A percentile compares a stretch with the other conserved stretches of the same genome.
Evolutionary conservation across 30 jellyfish, hydroid and myxozoan species (phyloP).

Genomic region (Aurelia coerulea): DNA sequence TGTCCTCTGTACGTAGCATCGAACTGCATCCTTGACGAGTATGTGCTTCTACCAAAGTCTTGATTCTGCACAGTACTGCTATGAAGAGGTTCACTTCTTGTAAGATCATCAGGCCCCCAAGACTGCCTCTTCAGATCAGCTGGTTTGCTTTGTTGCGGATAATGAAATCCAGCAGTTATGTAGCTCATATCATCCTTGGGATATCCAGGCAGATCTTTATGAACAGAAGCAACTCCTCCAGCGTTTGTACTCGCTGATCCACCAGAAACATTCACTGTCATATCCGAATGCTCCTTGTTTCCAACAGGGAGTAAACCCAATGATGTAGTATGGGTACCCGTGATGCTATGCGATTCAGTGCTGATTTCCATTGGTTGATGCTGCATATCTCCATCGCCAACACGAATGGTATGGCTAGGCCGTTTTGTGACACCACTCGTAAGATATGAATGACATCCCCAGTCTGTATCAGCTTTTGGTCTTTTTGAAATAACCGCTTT

Average conservation of each 20-base stretch:
- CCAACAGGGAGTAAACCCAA: slow-evolving; percentile 12
- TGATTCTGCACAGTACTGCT: too few species aligned
- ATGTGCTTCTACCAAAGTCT: too few species aligned
- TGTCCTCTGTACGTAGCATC: slow-evolving; percentile 42
- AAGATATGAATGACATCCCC: too few species aligned
- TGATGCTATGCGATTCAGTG: neutral
- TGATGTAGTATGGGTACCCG: slow-evolving; percentile 17
- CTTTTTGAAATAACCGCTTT: too few species aligned
- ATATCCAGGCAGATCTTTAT: neutral
- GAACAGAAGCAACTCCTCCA: slow-evolving; percentile 25
- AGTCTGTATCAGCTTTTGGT: too few species aligned
- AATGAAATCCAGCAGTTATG: slow-evolving; percentile 11
- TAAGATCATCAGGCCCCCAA: too few species aligned
- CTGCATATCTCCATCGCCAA: too few species aligned
- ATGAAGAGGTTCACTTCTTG: too few species aligned
- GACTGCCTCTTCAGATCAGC: too few species aligned
- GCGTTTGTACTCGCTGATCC: neutral
- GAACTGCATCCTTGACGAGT: slow-evolving; percentile 4
- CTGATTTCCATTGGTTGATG: neutral
- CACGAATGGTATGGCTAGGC: too few species aligned
- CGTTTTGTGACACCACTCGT: too few species aligned
- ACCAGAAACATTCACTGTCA: slow-evolving; percentile 18
- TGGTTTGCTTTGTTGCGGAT: neutral
- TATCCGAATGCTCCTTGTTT: slow-evolving; percentile 11
- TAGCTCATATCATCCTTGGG: neutral